Percentiles rank a stretch among this genome's conserved stretches.
These are phyloP conservation scores for Picus viridis DNA, from an alignment of 2,797 vertebrate genomes.

Conservation along the genomic window DNA sequence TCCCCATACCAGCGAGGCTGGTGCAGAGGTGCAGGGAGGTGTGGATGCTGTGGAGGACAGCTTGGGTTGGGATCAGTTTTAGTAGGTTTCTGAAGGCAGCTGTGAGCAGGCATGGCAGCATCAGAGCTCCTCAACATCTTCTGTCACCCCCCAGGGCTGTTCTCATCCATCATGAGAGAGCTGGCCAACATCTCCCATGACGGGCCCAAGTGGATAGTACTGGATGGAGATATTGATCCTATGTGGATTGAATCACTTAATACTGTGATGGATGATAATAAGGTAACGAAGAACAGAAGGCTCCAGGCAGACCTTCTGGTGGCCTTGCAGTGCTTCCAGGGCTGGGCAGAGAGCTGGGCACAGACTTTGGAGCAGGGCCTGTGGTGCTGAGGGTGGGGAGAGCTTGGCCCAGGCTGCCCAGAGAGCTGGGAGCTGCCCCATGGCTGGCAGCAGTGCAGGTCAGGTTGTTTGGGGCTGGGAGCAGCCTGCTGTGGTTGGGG, in stretches of 20 bases:
- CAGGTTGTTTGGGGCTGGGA: too few relatives aligned
- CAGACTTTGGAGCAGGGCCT: too few relatives aligned
- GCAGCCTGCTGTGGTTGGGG: too few relatives aligned
- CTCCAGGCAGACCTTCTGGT: background rate
- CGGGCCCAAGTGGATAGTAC: conserved; percentile 95
- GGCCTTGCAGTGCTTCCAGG: too few relatives aligned
- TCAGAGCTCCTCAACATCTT: background rate
- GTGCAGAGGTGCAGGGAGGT: background rate
- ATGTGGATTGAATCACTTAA: conserved; percentile 99
- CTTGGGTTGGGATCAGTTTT: background rate
- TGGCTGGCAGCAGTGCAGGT: too few relatives aligned
- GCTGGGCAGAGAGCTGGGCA: too few relatives aligned
- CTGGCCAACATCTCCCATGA: conserved; percentile 88
- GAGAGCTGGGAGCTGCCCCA: too few relatives aligned
- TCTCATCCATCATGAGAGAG: conserved; percentile 94
- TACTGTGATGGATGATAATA: conserved; percentile 99
- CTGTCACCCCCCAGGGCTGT: conserved; percentile 83
- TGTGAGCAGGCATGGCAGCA: background rate
- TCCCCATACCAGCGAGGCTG: background rate
- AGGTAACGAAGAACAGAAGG: conserved; percentile 80
- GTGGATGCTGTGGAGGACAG: background rate
- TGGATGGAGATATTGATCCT: conserved; percentile 97
- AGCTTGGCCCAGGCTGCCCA: too few relatives aligned
- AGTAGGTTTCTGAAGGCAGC: background rate
- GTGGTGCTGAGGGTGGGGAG: too few relatives aligned